Conservation (phyloP, 2,797 vertebrate species). For the Rhodeus uyekii region DNA sequence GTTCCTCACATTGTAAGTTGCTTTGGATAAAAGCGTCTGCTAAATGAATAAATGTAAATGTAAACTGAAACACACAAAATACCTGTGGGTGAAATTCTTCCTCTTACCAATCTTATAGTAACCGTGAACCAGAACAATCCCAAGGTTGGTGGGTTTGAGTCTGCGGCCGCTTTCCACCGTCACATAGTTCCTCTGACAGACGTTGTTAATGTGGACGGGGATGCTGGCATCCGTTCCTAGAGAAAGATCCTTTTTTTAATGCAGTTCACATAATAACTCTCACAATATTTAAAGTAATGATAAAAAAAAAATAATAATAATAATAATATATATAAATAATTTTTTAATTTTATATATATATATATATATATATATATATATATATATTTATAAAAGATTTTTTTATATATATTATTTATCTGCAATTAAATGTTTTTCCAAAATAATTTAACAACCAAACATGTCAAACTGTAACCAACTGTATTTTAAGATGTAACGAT, state of each 20-base stretch:
- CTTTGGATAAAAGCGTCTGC: too few relatives aligned
- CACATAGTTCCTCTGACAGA: constrained; percentile 97
- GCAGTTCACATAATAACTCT: neutral
- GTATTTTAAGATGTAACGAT: neutral
- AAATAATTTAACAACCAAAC: neutral
- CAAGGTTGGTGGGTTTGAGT: constrained; percentile 94
- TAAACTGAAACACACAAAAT: neutral
- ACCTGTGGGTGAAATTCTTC: neutral
- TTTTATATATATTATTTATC: too few relatives aligned
- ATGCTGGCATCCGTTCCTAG: constrained; percentile 98
- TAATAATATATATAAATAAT: too few relatives aligned
- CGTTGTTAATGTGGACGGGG: constrained; percentile 97
- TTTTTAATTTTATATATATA: too few relatives aligned
- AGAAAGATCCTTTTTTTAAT: neutral
- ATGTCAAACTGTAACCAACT: neutral
- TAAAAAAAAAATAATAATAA: neutral
- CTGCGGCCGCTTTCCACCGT: constrained; percentile 92
- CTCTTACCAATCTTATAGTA: constrained; percentile 94
- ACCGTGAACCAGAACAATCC: constrained; percentile 95
- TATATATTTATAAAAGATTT: too few relatives aligned
- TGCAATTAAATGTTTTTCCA: neutral
- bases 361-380: too few relatives aligned
- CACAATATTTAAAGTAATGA: too few relatives aligned
- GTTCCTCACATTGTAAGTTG: too few relatives aligned
- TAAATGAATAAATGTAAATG: too few relatives aligned